phyloP scores from a whole-genome alignment of 2,797 vertebrate genomes.

The Enteromius treurensis region DNA sequence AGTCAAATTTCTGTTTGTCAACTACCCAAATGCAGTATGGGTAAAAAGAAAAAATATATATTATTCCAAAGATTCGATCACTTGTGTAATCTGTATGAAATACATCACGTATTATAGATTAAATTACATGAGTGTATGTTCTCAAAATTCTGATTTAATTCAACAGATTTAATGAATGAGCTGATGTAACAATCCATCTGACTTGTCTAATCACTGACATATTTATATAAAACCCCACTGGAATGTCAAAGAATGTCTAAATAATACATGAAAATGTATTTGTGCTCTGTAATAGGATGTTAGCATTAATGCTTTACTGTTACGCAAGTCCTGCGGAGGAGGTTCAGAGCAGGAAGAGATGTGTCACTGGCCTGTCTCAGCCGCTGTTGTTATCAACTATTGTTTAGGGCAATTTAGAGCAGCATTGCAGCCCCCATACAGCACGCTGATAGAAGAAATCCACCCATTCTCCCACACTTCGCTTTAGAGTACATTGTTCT shows the following conservation, averaged over 20 bases:
- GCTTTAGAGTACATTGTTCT: slow-evolving; percentile 2
- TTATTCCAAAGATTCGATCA: neutral
- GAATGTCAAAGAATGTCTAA: neutral
- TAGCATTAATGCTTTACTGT: neutral
- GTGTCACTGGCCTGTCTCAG: slow-evolving; percentile 30
- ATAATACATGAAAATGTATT: neutral
- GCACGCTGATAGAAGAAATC: slow-evolving; percentile 28
- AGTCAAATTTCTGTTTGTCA: too few species aligned
- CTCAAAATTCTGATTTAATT: neutral
- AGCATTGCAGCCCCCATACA: slow-evolving; percentile 3
- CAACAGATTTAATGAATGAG: neutral
- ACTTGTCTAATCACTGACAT: neutral
- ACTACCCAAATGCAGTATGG: neutral
- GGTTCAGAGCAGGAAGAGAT: slow-evolving; percentile 23
- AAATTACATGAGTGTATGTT: neutral
- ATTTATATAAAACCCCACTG: neutral
- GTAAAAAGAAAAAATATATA: too few species aligned
- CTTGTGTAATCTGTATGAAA: neutral
- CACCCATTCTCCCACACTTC: slow-evolving; percentile 5
- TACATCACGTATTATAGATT: neutral
- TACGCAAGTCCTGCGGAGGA: slow-evolving; percentile 29
- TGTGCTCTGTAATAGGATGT: neutral
- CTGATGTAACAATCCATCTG: neutral
- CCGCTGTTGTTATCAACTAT: slow-evolving; percentile 17
- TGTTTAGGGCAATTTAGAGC: slow-evolving; percentile 28